Percentiles rank a stretch among this genome's conserved stretches.
Conservation (phyloP, 2,797 vertebrate species). For the Oryzias sinensis region DNA sequence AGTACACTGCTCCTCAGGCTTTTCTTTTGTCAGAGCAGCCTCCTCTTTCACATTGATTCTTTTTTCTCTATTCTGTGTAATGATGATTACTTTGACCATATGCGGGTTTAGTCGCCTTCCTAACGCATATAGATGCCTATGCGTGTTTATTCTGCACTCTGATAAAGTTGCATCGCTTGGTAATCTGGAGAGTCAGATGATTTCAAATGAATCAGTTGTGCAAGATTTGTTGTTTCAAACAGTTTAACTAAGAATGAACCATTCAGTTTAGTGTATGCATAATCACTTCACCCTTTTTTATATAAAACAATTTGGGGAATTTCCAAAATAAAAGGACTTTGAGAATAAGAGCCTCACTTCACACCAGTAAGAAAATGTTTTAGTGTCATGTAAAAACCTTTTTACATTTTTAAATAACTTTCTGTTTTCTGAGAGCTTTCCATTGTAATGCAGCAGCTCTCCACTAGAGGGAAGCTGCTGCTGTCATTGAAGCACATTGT, state of each 20-base stretch:
- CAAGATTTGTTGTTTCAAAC: constrained; percentile 55
- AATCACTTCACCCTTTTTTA: constrained; percentile 33
- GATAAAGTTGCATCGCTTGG: constrained; percentile 67
- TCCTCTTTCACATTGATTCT: constrained; percentile 56
- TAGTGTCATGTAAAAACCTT: too few relatives aligned
- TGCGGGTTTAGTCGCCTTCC: constrained; percentile 70
- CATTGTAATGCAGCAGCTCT: constrained; percentile 24
- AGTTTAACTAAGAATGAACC: constrained; percentile 10
- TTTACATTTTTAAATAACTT: not conserved
- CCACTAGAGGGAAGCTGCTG: constrained; percentile 65
- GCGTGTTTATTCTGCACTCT: constrained; percentile 63
- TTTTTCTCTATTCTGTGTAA: constrained; percentile 72
- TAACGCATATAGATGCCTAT: constrained; percentile 61
- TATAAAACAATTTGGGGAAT: constrained; percentile 51
- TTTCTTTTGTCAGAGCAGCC: constrained; percentile 62
- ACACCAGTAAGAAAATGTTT: too few relatives aligned
- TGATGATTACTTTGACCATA: constrained; percentile 75
- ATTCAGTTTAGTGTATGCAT: constrained; percentile 46
- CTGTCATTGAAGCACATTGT: constrained; percentile 20
- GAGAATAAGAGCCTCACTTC: not conserved
- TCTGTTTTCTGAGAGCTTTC: constrained; percentile 5
- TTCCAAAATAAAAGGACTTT: not conserved
- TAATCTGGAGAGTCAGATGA: constrained; percentile 63
- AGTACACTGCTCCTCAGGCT: constrained; percentile 56
- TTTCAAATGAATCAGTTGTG: constrained; percentile 60